Conservation (phyloP, 2,888 invertebrate genomes). For the Drosophila tanythrix region DNA sequence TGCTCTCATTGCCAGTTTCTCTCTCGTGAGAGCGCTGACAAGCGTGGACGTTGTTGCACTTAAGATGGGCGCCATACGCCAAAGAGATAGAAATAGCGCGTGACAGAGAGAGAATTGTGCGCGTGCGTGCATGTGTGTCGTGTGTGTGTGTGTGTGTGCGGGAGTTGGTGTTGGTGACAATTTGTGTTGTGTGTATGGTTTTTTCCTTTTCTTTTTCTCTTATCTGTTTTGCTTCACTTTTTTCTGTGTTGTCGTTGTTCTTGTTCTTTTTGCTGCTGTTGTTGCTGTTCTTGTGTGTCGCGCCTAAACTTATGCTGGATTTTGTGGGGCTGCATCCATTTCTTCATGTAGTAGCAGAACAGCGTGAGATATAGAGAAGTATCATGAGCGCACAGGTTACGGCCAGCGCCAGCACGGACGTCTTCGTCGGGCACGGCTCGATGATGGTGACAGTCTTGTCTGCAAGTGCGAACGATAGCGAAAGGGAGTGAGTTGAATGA, state of each 20-base stretch:
- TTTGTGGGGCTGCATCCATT: slow-evolving; percentile 94
- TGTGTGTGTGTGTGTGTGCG: slow-evolving; percentile 23
- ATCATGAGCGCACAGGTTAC: slow-evolving; percentile 96
- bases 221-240: slow-evolving; percentile 21
- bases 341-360: slow-evolving; percentile 97
- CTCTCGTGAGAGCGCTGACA: slow-evolving; percentile 53
- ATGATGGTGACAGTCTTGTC: slow-evolving; percentile 96
- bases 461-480: slow-evolving; percentile 82
- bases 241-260: slow-evolving; percentile 6
- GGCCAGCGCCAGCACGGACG: slow-evolving; percentile 94
- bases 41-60: slow-evolving; percentile 22
- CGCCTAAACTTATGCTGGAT: slow-evolving; percentile 87
- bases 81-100: slow-evolving; percentile 67
- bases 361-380: slow-evolving; percentile 94
- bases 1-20: slow-evolving; percentile 49
- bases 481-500: neutral
- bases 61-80: slow-evolving; percentile 43
- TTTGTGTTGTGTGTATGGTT: slow-evolving; percentile 64
- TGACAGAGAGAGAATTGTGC: slow-evolving; percentile 31
- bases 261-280: slow-evolving; percentile 15
- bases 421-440: slow-evolving; percentile 96
- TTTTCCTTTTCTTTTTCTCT: slow-evolving; percentile 50
- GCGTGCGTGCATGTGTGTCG: slow-evolving; percentile 21
- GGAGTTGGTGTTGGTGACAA: slow-evolving; percentile 61
- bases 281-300: slow-evolving; percentile 15